phyloP scores from a whole-genome alignment of 2,113 vertebrate species.

The Tylochromis polylepis region DNA sequence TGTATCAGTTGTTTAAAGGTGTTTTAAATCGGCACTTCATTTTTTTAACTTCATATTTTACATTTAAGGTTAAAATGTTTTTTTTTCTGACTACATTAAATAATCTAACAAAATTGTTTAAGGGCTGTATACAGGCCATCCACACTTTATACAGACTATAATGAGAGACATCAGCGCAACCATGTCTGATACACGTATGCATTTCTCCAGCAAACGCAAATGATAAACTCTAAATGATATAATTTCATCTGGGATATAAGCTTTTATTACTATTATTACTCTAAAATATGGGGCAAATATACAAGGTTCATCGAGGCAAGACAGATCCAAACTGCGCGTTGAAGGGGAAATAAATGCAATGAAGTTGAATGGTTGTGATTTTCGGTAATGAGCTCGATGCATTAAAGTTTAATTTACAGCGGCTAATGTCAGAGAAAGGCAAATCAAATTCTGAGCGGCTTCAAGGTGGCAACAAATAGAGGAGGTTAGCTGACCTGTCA shows the following conservation, averaged over 20 bases:
- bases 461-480: constrained; percentile 69
- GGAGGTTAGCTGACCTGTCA: constrained; percentile 60
- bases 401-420: constrained; percentile 75
- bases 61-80: neutral
- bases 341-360: constrained; percentile 51
- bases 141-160: neutral
- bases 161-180: neutral
- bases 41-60: neutral
- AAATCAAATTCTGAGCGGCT: constrained; percentile 62
- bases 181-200: neutral
- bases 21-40: neutral
- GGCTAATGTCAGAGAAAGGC: constrained; percentile 65
- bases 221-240: constrained; percentile 27
- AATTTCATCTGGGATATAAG: constrained; percentile 44
- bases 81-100: neutral
- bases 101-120: neutral
- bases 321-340: constrained; percentile 26
- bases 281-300: constrained; percentile 53
- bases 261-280: constrained; percentile 62
- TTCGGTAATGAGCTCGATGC: constrained; percentile 69
- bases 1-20: neutral
- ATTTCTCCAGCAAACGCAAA: neutral
- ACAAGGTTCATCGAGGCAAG: constrained; percentile 38
- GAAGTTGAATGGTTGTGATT: constrained; percentile 62
- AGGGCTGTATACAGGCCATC: neutral